Base-by-base conservation (phyloP, 2,888 invertebrate genomes). In the Mythimna lalbum region DNA sequence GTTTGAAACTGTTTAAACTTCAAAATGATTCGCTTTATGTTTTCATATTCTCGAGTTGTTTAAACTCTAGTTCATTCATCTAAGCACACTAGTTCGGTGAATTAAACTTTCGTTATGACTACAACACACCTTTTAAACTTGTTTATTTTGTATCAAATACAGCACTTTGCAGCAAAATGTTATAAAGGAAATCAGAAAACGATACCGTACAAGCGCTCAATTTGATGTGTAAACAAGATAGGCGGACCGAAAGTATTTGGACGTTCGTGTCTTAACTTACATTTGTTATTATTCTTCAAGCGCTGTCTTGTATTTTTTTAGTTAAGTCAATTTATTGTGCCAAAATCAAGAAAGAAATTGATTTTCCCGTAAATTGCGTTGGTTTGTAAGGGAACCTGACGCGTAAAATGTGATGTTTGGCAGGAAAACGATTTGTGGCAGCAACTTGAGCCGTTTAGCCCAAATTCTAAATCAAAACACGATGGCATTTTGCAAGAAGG, bases 181-280 rank as follows among this genome's bases (percentile, higher is more conserved):
- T 76, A 27, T 21, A 17, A 36, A 68, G 31, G 56, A 69, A 72
- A 81, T 74, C 63, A 76, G 65, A 69, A 75, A 77, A 49, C 53
- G 69, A 67, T 73, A 68, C 64, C 59, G 67, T 68, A 78, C 73
- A 60, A 69, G 63, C 69, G 63, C 55, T 63, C 86, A 81, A 86
- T 87, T 86, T 84, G 74, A 80, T 79, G 62, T 63, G 78, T 84
- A 86, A 87, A 86, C 85, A 87, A 73, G 73, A 70, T 63, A 69
- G 68, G 19, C 47, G 65, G 61, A 60, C 56, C 61, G 33, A 64
- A 69, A 80, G 50, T 73, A 57, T 70, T 72, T 68, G 33, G 59
- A 53, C 66, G 47, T 56, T 62, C 12, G 43, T 10, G 31, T 50
- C n/a, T 64, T 57, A 50, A 73, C 60, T 75, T 69, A 43, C 39